These are phyloP conservation scores for Illadopsis cleaveri DNA, from an alignment of 2,113 vertebrate genomes.

Conservation along the genomic window DNA sequence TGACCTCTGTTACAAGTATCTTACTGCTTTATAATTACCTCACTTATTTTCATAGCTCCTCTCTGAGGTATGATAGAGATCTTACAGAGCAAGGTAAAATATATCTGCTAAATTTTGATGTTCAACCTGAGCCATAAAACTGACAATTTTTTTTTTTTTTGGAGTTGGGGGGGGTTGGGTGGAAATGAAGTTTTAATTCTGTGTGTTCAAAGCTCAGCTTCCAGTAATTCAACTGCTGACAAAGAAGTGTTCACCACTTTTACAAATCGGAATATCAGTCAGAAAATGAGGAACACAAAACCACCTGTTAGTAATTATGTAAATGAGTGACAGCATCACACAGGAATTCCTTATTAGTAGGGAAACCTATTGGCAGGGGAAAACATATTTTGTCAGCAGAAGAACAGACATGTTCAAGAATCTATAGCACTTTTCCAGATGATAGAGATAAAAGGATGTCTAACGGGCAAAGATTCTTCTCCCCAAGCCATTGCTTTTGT, in stretches of 20 bases:
- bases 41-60: neutral
- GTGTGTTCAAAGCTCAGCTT: neutral
- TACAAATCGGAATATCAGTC: neutral
- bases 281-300: conserved; percentile 15
- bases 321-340: conserved; percentile 25
- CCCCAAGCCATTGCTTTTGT: neutral
- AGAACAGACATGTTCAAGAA: neutral
- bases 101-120: neutral
- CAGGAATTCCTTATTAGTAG: neutral
- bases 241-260: neutral
- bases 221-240: neutral
- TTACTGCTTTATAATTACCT: neutral
- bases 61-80: neutral
- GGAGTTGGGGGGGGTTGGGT: neutral
- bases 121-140: neutral
- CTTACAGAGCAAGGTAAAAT: neutral
- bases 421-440: neutral
- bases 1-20: neutral
- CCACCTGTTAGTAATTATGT: conserved; percentile 33
- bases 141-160: neutral
- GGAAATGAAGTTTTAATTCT: neutral
- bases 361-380: neutral
- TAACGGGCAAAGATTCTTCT: neutral
- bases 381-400: conserved; percentile 21
- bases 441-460: neutral